Evolutionary conservation across 2,113 vertebrate genomes (phyloP), one percentile per base, ranked within the genome.

Genomic region (Myotis lucifugus): DNA sequence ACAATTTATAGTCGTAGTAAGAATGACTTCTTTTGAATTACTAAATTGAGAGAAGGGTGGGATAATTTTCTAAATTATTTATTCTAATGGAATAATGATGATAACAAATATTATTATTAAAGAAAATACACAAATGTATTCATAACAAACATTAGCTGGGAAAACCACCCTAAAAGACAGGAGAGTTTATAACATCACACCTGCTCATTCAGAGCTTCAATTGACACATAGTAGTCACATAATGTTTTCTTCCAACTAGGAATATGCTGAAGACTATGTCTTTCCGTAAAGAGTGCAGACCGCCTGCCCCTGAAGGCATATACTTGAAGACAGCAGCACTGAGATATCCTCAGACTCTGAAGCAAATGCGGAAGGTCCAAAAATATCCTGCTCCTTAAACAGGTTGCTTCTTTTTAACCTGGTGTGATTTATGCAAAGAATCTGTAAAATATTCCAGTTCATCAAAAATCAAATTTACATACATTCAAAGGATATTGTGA

Each of bases 381-480:
- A 98, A 97, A 97, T 95, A 98, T 42, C 79, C 8, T 92, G 0
- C 10, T 93, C 54, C 88, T 73, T 91, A 93, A 96, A 95, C 86
- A 96, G 12, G 67, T 74, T 95, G 72, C 27, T 86, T 85, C 92
- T 32, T 82, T 74, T 18, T 29, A 19, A 56, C 50, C 64, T 73
- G 64, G 18, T 91, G 50, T 95, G 91, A 97, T 98, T 98, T 98
- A 97, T 98, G 97, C 95, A 98, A 97, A 98, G 95, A 90, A 91
- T 64, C 61, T 97, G 88, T 97, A 97, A 98, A 98, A 98, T 97
- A 98, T 96, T 98, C 96, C 86, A 73, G 59, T 97, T 98, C 93
- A 98, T 98, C 97, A 98, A 96, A 98, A 98, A 87, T 93, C 66
- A 97, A 95, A 98, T 98, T 98, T 98, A 90, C 97, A 98, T 98